Evolutionary conservation across 2,888 invertebrate species (phyloP), one percentile per base, ranked within the genome.

Genomic region (Nymphalis urticae): DNA sequence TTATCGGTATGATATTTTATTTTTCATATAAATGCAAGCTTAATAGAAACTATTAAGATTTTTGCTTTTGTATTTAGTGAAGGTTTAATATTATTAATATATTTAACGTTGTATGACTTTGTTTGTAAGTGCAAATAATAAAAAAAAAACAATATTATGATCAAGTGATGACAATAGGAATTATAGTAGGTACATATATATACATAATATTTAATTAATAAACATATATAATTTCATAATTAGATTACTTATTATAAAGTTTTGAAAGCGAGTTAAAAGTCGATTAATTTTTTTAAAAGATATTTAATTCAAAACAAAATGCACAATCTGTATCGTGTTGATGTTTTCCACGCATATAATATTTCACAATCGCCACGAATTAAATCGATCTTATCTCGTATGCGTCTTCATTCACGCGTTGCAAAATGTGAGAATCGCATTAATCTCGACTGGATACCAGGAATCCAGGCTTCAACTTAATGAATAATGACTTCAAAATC

Each of bases 291-390:
- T 6, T 24, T 2, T 24, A 16, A 7, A 53, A 61, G 13, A 59
- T 21, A 51, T 47, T 53, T 47, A 53, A 27, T 53, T 53, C 10
- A 53, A 61, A 36, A 47, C 24, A 61, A 61, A 48, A 47, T 68
- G 54, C 62, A 63, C 47, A 62, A 70, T 68, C 61, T 66, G 56
- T 65, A 66, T 60, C 66, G 64, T 68, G 76, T 71, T 72, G 75
- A 75, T 75, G 73, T 77, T 81, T 84, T 82, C 84, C 85, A 85
- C 85, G 86, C 82, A 75, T 85, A 86, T 87, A 84, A 82, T 77
- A 82, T 87, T 87, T 85, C 86, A 81, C 85, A 79, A 85, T 85
- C 83, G 80, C 80, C 79, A 80, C 79, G 80, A 80, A 81, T 83
- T 82, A 81, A 81, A 75, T 70, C 76, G 85, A 85, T 85, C 76